Base-by-base conservation (phyloP, 2,888 invertebrate species). In the Osmoderma eremita region DNA sequence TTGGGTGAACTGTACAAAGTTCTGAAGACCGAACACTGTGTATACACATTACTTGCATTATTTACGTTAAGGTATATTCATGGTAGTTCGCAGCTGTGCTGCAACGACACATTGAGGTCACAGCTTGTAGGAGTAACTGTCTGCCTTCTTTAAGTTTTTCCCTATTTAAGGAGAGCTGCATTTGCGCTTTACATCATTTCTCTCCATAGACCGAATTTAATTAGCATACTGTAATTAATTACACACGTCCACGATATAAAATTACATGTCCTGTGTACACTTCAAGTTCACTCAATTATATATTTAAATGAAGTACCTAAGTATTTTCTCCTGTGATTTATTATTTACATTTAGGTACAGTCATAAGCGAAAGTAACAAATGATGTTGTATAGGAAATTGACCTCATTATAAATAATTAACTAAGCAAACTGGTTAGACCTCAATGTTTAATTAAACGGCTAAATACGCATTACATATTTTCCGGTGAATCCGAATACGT, bases 241-340 rank as follows among this genome's bases (percentile, higher is more conserved):
- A 48, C 48, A 48, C 48, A 48, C 48, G 48, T 48, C 48, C 48
- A 48, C 48, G 20, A 20, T 48, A 48, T 48, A 48, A 48, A 48
- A 48, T 20, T 48, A 18, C 48, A 20, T 48, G 48, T 48, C 18
- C 20, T 48, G 20, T 20, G 48, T 48, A 48, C 20, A 20, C 20
- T 45, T 48, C 48, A 48, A 48, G 48, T 48, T 48, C 48, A 48
- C 18, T 48, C 48, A 48, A 48, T 48, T 48, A 48, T 48, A 48
- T 48, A 48, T 48, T 48, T 48, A 48, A 48, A 48, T 48, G 48
- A 48, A 48, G 48, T 20, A n/a, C n/a, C n/a, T n/a, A 48, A 12
- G 18, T 48, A 48, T 48, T 48, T 48, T 48, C 45, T 48, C 20
- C 17, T 12, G 48, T 48, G 17, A 48, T 48, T 48, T 48, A 48